Percentiles rank a stretch among this genome's conserved stretches.
Evolutionary conservation across 2,888 invertebrate species (phyloP).

Genomic region (Eupithecia pulchellata): DNA sequence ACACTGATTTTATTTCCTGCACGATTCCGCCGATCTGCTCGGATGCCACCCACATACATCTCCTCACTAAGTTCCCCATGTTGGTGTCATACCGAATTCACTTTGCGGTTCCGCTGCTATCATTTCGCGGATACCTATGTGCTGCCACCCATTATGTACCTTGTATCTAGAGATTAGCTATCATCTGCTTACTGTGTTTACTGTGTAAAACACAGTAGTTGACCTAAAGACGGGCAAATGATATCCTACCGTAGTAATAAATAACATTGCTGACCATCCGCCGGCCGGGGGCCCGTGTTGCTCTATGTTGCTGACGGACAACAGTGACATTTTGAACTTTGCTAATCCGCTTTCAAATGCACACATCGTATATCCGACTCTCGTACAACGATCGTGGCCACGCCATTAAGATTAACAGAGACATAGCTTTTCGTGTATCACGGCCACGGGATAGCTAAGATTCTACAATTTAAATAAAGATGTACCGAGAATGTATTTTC

Average conservation of each 20-base stretch:
- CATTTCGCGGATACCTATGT: no score
- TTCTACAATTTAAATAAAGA: conserved; percentile 41
- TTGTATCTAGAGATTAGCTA: not conserved
- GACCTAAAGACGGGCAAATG: not conserved
- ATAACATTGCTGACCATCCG: conserved; percentile 30
- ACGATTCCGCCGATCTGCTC: no score
- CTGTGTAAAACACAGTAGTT: no score
- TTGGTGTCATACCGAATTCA: no score
- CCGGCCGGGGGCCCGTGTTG: no score
- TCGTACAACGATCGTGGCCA: conserved; percentile 27
- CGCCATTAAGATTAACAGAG: conserved; percentile 34
- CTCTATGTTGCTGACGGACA: conserved; percentile 38
- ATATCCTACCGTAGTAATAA: not conserved
- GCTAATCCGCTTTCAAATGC: conserved; percentile 40
- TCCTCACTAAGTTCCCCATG: no score
- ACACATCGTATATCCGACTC: conserved; percentile 23
- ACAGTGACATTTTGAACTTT: conserved; percentile 42
- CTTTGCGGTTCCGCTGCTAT: no score
- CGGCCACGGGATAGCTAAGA: conserved; percentile 32
- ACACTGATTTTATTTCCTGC: no score
- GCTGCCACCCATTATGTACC: no score
- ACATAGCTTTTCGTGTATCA: conserved; percentile 33
- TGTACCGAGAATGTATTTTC: conserved; percentile 40
- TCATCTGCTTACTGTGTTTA: not conserved
- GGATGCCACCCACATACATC: no score